phyloP scores from a whole-genome alignment of 2,888 invertebrate species.

The Rapana venosa region DNA sequence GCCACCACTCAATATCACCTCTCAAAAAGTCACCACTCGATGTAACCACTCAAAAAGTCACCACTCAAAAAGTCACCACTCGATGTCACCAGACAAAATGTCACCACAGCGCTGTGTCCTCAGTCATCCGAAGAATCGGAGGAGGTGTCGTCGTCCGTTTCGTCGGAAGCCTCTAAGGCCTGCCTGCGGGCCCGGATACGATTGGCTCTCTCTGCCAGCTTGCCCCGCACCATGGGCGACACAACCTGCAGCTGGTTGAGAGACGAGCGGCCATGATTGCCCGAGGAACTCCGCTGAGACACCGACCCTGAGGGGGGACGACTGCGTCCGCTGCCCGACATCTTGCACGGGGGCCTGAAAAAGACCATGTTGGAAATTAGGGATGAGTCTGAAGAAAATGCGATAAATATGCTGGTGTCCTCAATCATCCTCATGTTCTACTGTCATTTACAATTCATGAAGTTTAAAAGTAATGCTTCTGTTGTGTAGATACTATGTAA shows the following conservation, averaged over 20 bases:
- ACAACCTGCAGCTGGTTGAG: not conserved
- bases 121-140: slow-evolving; percentile 34
- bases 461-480: too few species aligned
- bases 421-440: too few species aligned
- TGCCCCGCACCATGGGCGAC: slow-evolving; percentile 24
- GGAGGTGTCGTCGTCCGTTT: slow-evolving; percentile 26
- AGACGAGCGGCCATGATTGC: not conserved
- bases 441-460: too few species aligned
- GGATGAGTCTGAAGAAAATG: too few species aligned
- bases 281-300: slow-evolving; percentile 12
- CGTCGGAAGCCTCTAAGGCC: slow-evolving; percentile 19
- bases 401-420: too few species aligned
- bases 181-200: slow-evolving; percentile 32
- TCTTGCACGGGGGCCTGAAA: slow-evolving; percentile 26
- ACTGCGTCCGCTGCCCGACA: slow-evolving; percentile 16
- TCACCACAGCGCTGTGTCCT: too few species aligned
- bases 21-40: too few species aligned
- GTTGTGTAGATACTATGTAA: too few species aligned
- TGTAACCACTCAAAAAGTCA: too few species aligned
- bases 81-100: too few species aligned
- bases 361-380: not conserved
- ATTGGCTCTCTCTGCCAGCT: slow-evolving; percentile 21
- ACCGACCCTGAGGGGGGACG: slow-evolving; percentile 25
- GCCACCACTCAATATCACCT: too few species aligned
- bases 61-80: too few species aligned